Percentiles rank a stretch among this genome's conserved stretches.
phyloP scores from a whole-genome alignment of 1,140 invertebrate species.

The Aphelenchoides avenae region DNA sequence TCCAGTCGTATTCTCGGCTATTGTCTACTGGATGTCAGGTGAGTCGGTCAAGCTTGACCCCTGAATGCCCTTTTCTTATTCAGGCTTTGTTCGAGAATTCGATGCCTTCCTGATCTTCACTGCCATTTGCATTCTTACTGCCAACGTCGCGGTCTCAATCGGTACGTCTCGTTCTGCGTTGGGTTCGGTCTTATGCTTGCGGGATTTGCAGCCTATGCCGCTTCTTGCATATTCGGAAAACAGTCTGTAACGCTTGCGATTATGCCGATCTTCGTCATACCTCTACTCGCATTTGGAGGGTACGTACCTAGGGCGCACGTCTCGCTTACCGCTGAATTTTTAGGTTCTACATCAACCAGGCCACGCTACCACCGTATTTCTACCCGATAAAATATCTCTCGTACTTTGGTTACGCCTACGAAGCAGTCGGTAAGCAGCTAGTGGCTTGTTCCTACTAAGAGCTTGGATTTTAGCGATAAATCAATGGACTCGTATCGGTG shows the following conservation, averaged over 20 bases:
- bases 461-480: slow-evolving; percentile 83
- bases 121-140: slow-evolving; percentile 73
- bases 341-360: slow-evolving; percentile 85
- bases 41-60: background rate
- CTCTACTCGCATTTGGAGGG: slow-evolving; percentile 74
- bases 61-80: slow-evolving; percentile 4
- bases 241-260: slow-evolving; percentile 71
- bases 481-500: slow-evolving; percentile 72
- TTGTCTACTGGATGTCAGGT: slow-evolving; percentile 72
- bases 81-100: slow-evolving; percentile 68
- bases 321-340: slow-evolving; percentile 58
- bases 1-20: slow-evolving; percentile 75
- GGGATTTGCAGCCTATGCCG: slow-evolving; percentile 20
- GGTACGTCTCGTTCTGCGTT: slow-evolving; percentile 67
- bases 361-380: slow-evolving; percentile 80
- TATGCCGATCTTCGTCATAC: slow-evolving; percentile 82
- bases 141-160: slow-evolving; percentile 84
- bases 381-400: slow-evolving; percentile 85
- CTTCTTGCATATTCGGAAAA: slow-evolving; percentile 37
- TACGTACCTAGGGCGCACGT: slow-evolving; percentile 60
- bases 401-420: slow-evolving; percentile 90
- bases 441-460: too few relatives aligned
- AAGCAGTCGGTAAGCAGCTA: too few relatives aligned
- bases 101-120: slow-evolving; percentile 72
- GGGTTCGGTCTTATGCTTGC: slow-evolving; percentile 43